Percentiles rank a stretch among this genome's conserved stretches.
These are phyloP conservation scores for Marmota monax DNA, from an alignment of 2,113 vertebrate genomes.

Conservation along the genomic window DNA sequence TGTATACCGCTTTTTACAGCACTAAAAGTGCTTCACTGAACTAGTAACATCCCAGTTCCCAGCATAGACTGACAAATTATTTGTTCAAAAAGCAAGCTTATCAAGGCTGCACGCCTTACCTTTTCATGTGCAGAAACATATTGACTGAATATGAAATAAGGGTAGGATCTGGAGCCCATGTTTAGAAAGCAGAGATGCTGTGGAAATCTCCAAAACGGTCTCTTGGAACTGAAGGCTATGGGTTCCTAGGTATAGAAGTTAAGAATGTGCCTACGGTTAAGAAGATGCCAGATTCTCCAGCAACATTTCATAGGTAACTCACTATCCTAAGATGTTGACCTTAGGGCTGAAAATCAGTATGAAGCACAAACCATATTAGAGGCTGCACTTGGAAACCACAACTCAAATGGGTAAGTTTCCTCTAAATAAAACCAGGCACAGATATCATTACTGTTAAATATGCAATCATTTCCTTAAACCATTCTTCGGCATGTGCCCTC, in stretches of 20 bases:
- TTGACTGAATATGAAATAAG: conserved; percentile 70
- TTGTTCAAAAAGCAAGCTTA: conserved; percentile 79
- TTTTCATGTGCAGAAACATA: conserved; percentile 62
- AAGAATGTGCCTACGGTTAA: background rate
- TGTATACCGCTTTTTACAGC: conserved; percentile 80
- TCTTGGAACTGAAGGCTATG: background rate
- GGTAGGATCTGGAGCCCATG: background rate
- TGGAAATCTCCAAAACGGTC: background rate
- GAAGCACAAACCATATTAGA: background rate
- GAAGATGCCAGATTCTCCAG: background rate
- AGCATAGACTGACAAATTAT: conserved; percentile 77
- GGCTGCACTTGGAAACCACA: background rate
- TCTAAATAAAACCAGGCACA: background rate
- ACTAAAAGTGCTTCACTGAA: conserved; percentile 76
- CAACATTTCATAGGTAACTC: background rate
- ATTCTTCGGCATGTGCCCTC: background rate
- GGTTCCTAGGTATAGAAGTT: background rate
- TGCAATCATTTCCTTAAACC: background rate
- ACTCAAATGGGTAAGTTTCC: background rate
- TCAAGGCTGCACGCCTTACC: conserved; percentile 60
- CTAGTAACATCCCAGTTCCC: conserved; percentile 77
- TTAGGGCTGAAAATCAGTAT: background rate
- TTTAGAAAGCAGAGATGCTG: background rate
- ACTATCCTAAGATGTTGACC: background rate
- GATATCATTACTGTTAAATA: background rate